These are phyloP conservation scores for Abramis brama DNA, from an alignment of 2,113 vertebrate genomes.

Conservation along the genomic window DNA sequence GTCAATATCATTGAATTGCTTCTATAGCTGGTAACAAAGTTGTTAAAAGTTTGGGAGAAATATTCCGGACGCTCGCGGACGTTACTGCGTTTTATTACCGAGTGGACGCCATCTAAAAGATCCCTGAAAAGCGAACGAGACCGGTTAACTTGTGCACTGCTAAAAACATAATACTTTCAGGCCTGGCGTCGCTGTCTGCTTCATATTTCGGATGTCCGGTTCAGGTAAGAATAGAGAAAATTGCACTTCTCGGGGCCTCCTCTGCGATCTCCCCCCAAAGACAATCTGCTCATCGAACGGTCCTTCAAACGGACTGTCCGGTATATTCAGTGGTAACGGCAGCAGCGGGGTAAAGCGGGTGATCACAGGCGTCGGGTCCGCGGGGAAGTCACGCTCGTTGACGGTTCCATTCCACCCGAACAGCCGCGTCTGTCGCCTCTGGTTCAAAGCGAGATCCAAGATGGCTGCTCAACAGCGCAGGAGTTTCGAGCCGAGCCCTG, in stretches of 20 bases:
- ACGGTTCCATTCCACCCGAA: conserved; percentile 71
- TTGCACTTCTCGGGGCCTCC: conserved; percentile 54
- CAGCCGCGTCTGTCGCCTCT: conserved; percentile 67
- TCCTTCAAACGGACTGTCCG: not conserved
- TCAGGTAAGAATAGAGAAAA: conserved; percentile 21
- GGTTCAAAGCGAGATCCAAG: conserved; percentile 82
- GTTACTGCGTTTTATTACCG: not conserved
- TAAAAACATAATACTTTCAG: conserved; percentile 11
- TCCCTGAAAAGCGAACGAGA: not conserved
- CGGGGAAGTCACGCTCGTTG: conserved; percentile 52
- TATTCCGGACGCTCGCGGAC: not conserved
- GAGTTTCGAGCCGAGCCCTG: conserved; percentile 71
- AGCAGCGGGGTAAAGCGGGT: not conserved
- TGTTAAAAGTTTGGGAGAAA: conserved; percentile 44
- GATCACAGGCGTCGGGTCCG: conserved; percentile 47
- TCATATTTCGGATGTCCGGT: conserved; percentile 58
- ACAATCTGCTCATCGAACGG: not conserved
- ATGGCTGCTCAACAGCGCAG: conserved; percentile 83
- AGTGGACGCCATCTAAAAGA: conserved; percentile 14
- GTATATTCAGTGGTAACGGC: conserved; percentile 4
- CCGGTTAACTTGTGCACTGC: not conserved
- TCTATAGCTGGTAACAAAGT: conserved; percentile 28
- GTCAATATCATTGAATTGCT: not conserved
- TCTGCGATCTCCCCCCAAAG: conserved; percentile 3
- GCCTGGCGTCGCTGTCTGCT: conserved; percentile 26